phyloP scores from a whole-genome alignment of 2,797 vertebrate species.

The Trichosurus vulpecula region DNA sequence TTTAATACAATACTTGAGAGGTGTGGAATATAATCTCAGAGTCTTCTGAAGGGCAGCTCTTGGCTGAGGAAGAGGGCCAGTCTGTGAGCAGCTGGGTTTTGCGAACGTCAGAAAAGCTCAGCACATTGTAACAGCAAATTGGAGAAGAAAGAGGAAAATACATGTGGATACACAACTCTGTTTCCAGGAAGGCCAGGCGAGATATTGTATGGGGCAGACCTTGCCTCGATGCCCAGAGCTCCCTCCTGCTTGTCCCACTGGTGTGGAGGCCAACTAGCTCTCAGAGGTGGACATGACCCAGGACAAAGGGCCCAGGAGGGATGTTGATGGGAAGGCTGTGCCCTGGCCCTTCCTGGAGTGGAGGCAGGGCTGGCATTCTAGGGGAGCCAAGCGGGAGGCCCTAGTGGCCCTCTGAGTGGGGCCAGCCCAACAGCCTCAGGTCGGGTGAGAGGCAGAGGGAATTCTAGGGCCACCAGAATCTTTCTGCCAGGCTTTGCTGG shows the following conservation, averaged over 20 bases:
- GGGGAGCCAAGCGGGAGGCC: not conserved
- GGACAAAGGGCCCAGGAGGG: not conserved
- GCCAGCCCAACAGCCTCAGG: not conserved
- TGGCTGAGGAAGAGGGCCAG: not conserved
- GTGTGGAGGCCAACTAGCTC: not conserved
- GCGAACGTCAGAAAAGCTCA: not conserved
- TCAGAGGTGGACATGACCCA: not conserved
- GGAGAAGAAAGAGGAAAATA: not conserved
- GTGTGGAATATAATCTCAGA: not conserved
- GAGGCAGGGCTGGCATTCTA: not conserved
- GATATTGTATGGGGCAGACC: not conserved
- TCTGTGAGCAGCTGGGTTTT: not conserved
- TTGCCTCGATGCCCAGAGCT: too few relatives aligned
- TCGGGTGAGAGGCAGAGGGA: not conserved
- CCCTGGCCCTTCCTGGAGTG: not conserved
- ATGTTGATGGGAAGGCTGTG: not conserved
- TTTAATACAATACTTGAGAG: conserved; percentile 4
- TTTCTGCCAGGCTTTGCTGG: not conserved
- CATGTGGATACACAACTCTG: not conserved
- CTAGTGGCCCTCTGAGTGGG: not conserved
- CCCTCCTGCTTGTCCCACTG: not conserved
- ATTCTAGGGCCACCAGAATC: not conserved
- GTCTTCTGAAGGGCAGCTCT: not conserved
- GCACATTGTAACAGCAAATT: not conserved
- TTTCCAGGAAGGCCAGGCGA: not conserved